These are phyloP conservation scores for Anhinga anhinga DNA, from an alignment of 2,113 vertebrate species.

Conservation along the genomic window DNA sequence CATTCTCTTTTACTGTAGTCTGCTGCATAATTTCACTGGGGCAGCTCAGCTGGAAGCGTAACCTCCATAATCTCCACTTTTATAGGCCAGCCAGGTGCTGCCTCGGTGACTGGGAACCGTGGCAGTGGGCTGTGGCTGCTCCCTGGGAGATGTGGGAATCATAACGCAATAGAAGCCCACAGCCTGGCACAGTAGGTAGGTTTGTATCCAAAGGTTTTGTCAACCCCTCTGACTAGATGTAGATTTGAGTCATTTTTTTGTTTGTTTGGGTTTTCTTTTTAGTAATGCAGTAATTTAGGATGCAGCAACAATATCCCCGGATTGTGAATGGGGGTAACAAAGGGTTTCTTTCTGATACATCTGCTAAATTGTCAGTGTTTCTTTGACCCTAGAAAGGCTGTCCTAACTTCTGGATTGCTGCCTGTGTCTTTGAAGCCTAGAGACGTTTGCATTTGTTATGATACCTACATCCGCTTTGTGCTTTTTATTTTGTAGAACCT, in stretches of 20 bases:
- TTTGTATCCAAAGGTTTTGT: neutral
- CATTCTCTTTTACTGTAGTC: neutral
- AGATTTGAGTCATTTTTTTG: neutral
- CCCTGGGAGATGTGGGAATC: neutral
- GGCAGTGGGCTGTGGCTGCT: neutral
- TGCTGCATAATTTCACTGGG: neutral
- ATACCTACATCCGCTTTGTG: neutral
- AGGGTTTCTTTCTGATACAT: neutral
- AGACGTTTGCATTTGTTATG: neutral
- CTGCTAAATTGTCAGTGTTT: neutral
- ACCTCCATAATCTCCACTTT: neutral
- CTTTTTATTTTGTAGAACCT: slow-evolving; percentile 71
- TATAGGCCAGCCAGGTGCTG: neutral
- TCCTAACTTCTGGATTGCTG: neutral
- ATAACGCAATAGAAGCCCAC: neutral
- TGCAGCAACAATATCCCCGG: neutral
- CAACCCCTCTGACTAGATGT: neutral
- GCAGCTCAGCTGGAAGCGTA: neutral
- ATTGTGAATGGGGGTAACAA: neutral
- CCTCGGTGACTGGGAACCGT: neutral
- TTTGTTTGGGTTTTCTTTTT: neutral
- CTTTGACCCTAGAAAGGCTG: neutral
- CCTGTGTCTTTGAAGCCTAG: neutral
- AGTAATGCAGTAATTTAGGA: neutral
- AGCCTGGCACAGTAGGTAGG: neutral